Base-by-base conservation (phyloP, 2,888 invertebrate species). In the Chaetogeoica ovagalla region DNA sequence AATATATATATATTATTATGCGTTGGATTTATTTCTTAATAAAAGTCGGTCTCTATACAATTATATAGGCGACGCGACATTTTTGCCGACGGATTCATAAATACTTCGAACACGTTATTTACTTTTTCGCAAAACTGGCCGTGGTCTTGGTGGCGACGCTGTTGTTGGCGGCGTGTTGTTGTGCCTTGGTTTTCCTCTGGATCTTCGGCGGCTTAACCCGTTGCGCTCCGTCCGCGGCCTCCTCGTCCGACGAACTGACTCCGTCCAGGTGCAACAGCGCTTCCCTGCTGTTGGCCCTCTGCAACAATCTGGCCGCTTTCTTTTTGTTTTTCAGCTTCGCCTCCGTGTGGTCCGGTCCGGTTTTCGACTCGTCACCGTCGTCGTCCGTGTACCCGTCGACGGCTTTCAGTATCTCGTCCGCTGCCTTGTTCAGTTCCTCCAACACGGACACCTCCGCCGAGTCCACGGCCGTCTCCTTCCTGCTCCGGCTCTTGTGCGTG, bases 391-490 rank as follows among this genome's bases (percentile, higher is more conserved):
- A 88, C 57, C 87, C 88, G 81, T 88, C 88, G 30, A 90, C 88
- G 39, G 89, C 89, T 86, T 89, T 84, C 83, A 90, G 85, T 83
- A 90, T 89, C 85, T 90, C 88, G 86, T 90, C 89, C 81, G 90
- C 90, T 72, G 89, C 89, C 84, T 88, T 87, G 19, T 89, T 89
- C 84, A 90, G 86, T 85, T 90, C 90, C 83, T 88, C 89, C 81
- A 90, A 85, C 82, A 89, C 89, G 19, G 82, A 74, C 0, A 83
- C 82, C 57, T 83, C 83, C n/a, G 55, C 83, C n/a, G 60, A 60
- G 1, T 68, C 62, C 9, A 23, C 48, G 2, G 9, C 19, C 7
- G 57, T 52, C 6, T 71, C 79, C 15, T 59, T 72, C 1, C 71
- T 39, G 37, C n/a, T 48, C 21, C 69, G 23, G 11, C n/a, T n/a